Evolutionary conservation across 2,113 vertebrate genomes (phyloP).

Genomic region (Erpornis zantholeuca): DNA sequence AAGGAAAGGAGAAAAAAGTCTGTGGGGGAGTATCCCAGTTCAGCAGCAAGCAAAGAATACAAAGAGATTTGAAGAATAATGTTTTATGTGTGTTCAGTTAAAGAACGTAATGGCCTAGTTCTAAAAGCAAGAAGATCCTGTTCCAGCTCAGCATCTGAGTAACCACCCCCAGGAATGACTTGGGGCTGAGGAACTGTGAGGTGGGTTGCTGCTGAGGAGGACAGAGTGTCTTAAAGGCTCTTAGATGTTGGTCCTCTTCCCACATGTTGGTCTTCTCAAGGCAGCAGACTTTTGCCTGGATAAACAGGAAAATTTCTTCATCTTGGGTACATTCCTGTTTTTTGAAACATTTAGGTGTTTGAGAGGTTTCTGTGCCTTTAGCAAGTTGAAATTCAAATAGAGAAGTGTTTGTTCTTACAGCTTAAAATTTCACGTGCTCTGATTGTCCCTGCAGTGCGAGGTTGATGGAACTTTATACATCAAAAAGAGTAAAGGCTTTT

Average conservation of each 20-base stretch:
- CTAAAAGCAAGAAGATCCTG: neutral
- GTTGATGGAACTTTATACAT: neutral
- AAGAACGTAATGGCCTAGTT: neutral
- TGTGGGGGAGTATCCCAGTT: neutral
- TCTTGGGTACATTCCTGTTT: neutral
- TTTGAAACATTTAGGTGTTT: neutral
- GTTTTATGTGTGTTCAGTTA: neutral
- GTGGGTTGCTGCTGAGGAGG: neutral
- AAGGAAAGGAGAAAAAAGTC: neutral
- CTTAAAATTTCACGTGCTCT: neutral
- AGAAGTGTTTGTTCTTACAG: neutral
- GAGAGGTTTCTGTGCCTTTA: neutral
- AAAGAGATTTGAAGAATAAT: neutral
- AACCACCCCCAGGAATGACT: neutral
- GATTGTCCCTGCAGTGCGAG: neutral
- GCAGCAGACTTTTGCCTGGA: neutral
- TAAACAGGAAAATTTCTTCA: neutral
- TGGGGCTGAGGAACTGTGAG: neutral
- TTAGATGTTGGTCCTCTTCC: neutral
- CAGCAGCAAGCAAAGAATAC: neutral
- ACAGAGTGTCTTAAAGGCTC: neutral
- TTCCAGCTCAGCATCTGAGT: neutral
- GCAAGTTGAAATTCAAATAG: neutral
- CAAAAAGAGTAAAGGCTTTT: neutral
- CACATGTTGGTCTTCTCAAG: neutral